Base-by-base conservation (phyloP, 2,888 invertebrate species). In the Panzeria rudis region DNA sequence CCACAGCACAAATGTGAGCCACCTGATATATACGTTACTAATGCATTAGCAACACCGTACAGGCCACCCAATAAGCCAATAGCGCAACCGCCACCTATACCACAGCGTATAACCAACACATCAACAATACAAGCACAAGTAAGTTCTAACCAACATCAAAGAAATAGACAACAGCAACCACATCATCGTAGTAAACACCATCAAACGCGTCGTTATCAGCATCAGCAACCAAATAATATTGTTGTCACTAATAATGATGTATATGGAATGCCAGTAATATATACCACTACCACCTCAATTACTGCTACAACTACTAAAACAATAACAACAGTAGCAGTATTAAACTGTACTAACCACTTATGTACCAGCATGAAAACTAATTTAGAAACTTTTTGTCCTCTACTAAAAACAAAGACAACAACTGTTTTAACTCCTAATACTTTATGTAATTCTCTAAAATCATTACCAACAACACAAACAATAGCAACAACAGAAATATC, bases 21-120 rank as follows among this genome's bases (percentile, higher is more conserved):
- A 3, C 92, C 92, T 17, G 92, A 92, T 64, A 89, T 92, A 44
- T 92, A 89, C 86, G 92, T 92, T 13, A 89, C 91, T 52, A 92
- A 92, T 81, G 92, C 88, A 0, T 76, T 92, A 72, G 91, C 91
- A n/a, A 89, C 90, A 17, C 90, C 92, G 0, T 92, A 92, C 66
- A 90, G 89, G 56, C 88, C 88, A 9, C 89, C 88, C 7, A 76
- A 64, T 11, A 83, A 86, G 62, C 87, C 85, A 35, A 44, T 75
- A 25, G 54, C 54, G 73, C 76, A 73, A 80, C 87, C 86, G 35
- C 87, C 87, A 9, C 86, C 88, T 38, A 56, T 87, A 52, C 87
- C 89, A 50, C 87, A 87, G 47, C 87, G 85, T 54, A 81, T 83
- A 47, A 80, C 87, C 61, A 88, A 86, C 78, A 64, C 84, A 71